phyloP scores from a whole-genome alignment of 2,888 invertebrate species.

The Embidobia sp. region DNA sequence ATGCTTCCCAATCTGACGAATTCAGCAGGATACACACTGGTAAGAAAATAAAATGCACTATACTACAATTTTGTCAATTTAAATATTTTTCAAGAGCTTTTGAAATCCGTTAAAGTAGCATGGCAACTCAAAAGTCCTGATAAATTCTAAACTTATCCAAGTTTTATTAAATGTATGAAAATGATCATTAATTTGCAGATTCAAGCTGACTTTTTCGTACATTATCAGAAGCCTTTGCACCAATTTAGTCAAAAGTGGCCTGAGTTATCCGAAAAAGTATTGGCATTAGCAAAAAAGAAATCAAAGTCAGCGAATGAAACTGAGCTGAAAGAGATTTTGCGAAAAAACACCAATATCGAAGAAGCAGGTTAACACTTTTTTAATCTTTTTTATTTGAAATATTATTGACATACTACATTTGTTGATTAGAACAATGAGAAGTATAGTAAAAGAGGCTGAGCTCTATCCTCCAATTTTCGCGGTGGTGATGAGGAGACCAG shows the following conservation, averaged over 20 bases:
- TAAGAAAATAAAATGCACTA: not conserved
- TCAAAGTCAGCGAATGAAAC: conserved; percentile 12
- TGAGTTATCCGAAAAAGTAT: conserved; percentile 2
- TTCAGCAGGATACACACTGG: conserved; percentile 34
- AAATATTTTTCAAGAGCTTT: too few species aligned
- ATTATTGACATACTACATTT: not conserved
- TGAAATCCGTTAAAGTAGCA: too few species aligned
- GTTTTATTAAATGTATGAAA: too few species aligned
- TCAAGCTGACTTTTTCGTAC: conserved; percentile 17
- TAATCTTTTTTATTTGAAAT: too few species aligned
- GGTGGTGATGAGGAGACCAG: conserved; percentile 92
- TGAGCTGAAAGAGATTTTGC: conserved; percentile 10
- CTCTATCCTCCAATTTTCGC: conserved; percentile 93
- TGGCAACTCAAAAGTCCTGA: too few species aligned
- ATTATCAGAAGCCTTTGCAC: conserved; percentile 12
- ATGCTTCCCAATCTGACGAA: conserved; percentile 25
- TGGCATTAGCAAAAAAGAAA: conserved; percentile 7
- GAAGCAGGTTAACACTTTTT: conserved; percentile 5
- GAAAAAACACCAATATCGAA: not conserved
- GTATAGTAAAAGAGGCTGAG: conserved; percentile 76
- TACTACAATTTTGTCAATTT: not conserved
- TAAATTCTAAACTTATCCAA: too few species aligned
- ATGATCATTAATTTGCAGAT: conserved; percentile 39
- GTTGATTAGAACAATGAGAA: conserved; percentile 75
- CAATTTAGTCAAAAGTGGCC: conserved; percentile 28